Base-by-base conservation (phyloP, 2,888 invertebrate species). In the Pseudoips prasinana region DNA sequence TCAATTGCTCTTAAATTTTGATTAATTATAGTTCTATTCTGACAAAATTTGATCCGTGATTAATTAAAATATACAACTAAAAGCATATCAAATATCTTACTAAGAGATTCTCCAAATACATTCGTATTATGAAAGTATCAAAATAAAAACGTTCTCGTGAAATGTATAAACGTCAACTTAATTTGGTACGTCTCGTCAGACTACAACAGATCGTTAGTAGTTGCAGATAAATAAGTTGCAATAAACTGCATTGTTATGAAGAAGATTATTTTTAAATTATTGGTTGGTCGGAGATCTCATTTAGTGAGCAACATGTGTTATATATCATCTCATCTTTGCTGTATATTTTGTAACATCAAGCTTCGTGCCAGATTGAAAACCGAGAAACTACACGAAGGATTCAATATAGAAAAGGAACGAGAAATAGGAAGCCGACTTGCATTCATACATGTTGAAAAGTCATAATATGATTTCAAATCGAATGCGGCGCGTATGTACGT, bases 391-490 rank as follows among this genome's bases (percentile, higher is more conserved):
- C 66, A 67, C 54, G 66, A 33, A 46, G 59, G 65, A 70, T 84
- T 79, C 83, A 84, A 84, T 85, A 83, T 78, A 72, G 70, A 65
- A 69, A 70, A 73, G 74, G 70, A 71, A 71, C 66, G 72, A 62
- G 70, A 64, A 69, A 76, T 73, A 66, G 71, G 70, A 74, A 72
- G 59, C 71, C 65, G 68, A 66, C 67, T 71, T 76, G 80, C 82
- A 78, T 79, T 79, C 75, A 73, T 80, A 73, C 72, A 82, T 79
- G 74, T 72, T 78, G 79, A 78, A 78, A 78, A 81, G 73, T 77
- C 72, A 79, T 80, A 79, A 81, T 77, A 77, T 79, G 81, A 82
- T 81, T 82, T 76, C 64, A 58, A 77, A 82, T 79, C 70, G 78
- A 79, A 78, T 73, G 69, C 68, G 69, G 61, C 71, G 68, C 73